phyloP scores from a whole-genome alignment of 1,140 invertebrate genomes.

The Aphelenchoides besseyi region DNA sequence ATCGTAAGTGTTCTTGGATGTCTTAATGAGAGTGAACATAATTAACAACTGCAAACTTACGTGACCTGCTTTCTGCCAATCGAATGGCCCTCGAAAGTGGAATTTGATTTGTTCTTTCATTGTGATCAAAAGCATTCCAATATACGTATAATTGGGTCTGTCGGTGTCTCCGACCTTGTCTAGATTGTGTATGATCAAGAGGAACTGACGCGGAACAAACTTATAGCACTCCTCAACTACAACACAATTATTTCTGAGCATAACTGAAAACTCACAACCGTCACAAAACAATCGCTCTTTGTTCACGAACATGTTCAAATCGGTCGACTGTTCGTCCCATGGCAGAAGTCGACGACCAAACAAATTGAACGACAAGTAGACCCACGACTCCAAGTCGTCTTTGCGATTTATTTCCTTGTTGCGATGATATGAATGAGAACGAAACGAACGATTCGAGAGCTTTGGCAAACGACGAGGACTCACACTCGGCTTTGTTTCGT shows the following conservation, averaged over 20 bases:
- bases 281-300: slow-evolving; percentile 25
- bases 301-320: slow-evolving; percentile 8
- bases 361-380: slow-evolving; percentile 20
- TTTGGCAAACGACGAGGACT: neutral
- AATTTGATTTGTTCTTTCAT: slow-evolving; percentile 23
- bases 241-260: neutral
- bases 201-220: slow-evolving; percentile 13
- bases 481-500: neutral
- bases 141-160: slow-evolving; percentile 17
- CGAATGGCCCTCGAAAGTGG: slow-evolving; percentile 12
- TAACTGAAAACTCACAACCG: neutral
- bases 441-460: neutral
- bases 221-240: slow-evolving; percentile 14
- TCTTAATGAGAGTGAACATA: too few relatives aligned
- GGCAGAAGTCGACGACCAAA: slow-evolving; percentile 20
- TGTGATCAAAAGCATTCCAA: slow-evolving; percentile 20
- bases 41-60: too few relatives aligned
- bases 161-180: slow-evolving; percentile 14
- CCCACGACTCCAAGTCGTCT: slow-evolving; percentile 24
- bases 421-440: slow-evolving; percentile 4
- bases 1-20: too few relatives aligned
- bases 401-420: slow-evolving; percentile 23
- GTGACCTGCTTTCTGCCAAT: too few relatives aligned
- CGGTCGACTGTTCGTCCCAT: slow-evolving; percentile 10
- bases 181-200: slow-evolving; percentile 6